phyloP scores from a whole-genome alignment of 2,797 vertebrate species.

The Echeneis naucrates region DNA sequence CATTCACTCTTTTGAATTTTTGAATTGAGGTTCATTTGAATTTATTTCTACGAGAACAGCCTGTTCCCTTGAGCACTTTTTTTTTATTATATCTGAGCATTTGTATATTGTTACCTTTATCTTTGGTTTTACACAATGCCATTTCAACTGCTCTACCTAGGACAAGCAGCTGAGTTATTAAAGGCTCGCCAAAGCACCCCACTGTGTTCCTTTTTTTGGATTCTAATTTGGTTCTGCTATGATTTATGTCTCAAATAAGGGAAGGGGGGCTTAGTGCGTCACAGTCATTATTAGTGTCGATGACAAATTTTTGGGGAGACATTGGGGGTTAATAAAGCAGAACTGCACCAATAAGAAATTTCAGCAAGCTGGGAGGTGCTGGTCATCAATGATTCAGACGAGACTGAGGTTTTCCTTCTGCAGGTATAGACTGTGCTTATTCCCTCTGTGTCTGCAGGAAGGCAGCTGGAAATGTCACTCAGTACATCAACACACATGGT shows the following conservation, averaged over 20 bases:
- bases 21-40: not conserved
- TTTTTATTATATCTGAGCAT: slow-evolving; percentile 15
- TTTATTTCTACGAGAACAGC: not conserved
- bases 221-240: slow-evolving; percentile 80
- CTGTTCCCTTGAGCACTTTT: slow-evolving; percentile 9
- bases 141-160: slow-evolving; percentile 68
- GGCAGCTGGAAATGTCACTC: slow-evolving; percentile 59
- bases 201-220: slow-evolving; percentile 78
- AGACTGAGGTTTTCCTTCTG: slow-evolving; percentile 14
- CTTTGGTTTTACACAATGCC: slow-evolving; percentile 47
- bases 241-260: slow-evolving; percentile 81
- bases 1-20: not conserved
- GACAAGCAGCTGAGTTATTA: slow-evolving; percentile 71
- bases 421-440: slow-evolving; percentile 44
- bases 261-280: slow-evolving; percentile 69
- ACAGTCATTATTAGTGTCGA: slow-evolving; percentile 69
- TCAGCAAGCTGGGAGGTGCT: slow-evolving; percentile 49
- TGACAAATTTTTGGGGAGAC: slow-evolving; percentile 66
- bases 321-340: slow-evolving; percentile 72
- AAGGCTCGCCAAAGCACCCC: slow-evolving; percentile 71
- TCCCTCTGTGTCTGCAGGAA: slow-evolving; percentile 45
- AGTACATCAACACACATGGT: slow-evolving; percentile 58
- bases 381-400: slow-evolving; percentile 7
- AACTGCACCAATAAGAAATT: slow-evolving; percentile 59
- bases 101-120: slow-evolving; percentile 6